phyloP scores from a whole-genome alignment of 2,113 vertebrate species.

The Petrocephalus zakoni region DNA sequence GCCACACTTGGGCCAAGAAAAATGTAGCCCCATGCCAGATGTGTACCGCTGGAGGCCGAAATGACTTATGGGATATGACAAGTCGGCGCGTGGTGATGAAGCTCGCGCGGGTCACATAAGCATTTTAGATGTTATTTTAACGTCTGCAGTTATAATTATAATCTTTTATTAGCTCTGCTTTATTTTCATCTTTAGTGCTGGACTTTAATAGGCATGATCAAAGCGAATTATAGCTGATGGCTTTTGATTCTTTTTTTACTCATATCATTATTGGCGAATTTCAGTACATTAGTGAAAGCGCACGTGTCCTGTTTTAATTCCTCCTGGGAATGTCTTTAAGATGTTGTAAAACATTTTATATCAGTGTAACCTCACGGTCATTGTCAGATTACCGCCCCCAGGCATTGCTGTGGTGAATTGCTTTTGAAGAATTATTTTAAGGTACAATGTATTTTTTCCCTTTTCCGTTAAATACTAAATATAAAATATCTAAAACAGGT shows the following conservation, averaged over 20 bases:
- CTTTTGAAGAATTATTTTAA: neutral
- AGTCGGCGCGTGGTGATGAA: conserved; percentile 13
- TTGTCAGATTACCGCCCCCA: neutral
- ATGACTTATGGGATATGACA: conserved; percentile 18
- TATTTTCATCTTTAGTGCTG: neutral
- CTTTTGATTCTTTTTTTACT: conserved; percentile 16
- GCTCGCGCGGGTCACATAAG: neutral
- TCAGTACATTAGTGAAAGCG: neutral
- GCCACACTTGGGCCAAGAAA: conserved; percentile 21
- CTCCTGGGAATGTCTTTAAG: neutral
- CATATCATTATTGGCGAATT: conserved; percentile 1
- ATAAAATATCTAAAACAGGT: neutral
- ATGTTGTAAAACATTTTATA: neutral
- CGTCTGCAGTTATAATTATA: conserved; percentile 16
- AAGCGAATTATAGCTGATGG: neutral
- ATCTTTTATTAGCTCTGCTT: conserved; percentile 13
- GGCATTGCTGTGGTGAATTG: neutral
- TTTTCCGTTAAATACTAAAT: neutral
- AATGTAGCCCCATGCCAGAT: conserved; percentile 17
- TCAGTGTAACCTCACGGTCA: neutral
- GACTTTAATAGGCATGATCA: neutral
- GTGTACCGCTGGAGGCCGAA: conserved; percentile 13
- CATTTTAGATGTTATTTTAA: conserved; percentile 20
- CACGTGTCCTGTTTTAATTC: neutral
- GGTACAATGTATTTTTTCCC: neutral